Percentiles rank a stretch among this genome's conserved stretches.
Conservation (phyloP, 2,888 invertebrate species). For the Acrocyrtus sp. region DNA sequence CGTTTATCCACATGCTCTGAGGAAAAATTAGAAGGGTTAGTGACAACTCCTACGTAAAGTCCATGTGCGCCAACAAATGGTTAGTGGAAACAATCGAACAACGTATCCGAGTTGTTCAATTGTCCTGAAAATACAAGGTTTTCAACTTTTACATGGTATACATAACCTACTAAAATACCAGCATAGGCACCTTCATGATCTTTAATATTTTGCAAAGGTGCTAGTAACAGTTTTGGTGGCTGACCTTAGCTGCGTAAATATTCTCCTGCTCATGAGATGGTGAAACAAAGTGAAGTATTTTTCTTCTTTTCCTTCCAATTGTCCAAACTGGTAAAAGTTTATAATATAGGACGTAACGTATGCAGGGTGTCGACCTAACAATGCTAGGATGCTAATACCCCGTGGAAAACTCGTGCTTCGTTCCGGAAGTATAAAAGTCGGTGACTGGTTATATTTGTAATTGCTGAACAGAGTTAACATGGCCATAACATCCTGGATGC, state of each 20-base stretch:
- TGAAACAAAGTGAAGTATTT: too few relatives aligned
- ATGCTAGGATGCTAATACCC: slow-evolving; percentile 65
- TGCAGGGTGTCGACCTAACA: slow-evolving; percentile 76
- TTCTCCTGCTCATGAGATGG: too few relatives aligned
- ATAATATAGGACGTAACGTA: slow-evolving; percentile 84
- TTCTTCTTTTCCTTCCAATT: slow-evolving; percentile 61
- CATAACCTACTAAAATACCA: too few relatives aligned
- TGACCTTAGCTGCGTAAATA: neutral
- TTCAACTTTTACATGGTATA: too few relatives aligned
- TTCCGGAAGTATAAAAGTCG: too few relatives aligned
- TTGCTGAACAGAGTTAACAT: neutral
- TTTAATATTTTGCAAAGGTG: neutral
- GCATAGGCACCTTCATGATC: neutral
- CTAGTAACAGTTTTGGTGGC: neutral
- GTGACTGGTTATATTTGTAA: neutral
- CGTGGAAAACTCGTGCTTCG: neutral
- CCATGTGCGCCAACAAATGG: neutral
- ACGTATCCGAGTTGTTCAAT: slow-evolving; percentile 20
- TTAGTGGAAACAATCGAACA: neutral
- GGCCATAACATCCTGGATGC: neutral
- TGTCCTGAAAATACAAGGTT: slow-evolving; percentile 17
- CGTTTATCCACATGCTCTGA: slow-evolving; percentile 6
- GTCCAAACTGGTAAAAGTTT: slow-evolving; percentile 87
- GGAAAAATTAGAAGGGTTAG: slow-evolving; percentile 2
- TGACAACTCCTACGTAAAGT: neutral